phyloP scores from a whole-genome alignment of 2,888 invertebrate species.

The Autographa gamma region DNA sequence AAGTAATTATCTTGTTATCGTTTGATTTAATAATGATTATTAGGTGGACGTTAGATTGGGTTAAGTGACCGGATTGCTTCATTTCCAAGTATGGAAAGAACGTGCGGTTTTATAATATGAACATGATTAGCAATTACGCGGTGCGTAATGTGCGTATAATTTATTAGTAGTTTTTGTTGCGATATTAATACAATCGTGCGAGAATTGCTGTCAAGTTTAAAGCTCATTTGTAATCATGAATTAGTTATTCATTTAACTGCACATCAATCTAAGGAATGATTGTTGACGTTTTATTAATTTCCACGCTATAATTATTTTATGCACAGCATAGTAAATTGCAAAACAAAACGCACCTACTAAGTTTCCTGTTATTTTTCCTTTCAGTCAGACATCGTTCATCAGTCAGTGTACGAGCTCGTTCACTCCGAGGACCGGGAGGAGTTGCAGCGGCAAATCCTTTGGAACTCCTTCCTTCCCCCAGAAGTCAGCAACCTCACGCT shows the following conservation, averaged over 20 bases:
- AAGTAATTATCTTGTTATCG: conserved; percentile 74
- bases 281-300: background rate
- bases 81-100: background rate
- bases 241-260: background rate
- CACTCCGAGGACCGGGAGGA: conserved; percentile 99
- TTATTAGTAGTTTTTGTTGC: background rate
- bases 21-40: conserved; percentile 31
- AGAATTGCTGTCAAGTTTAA: conserved; percentile 1
- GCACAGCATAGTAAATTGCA: background rate
- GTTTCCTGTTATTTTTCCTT: conserved; percentile 73
- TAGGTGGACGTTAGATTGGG: background rate
- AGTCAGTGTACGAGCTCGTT: conserved; percentile 99
- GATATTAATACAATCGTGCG: conserved; percentile 1
- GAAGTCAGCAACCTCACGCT: conserved; percentile 93
- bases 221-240: background rate
- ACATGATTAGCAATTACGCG: conserved; percentile 6
- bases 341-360: background rate
- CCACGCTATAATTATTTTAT: background rate
- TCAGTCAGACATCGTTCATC: conserved; percentile 99
- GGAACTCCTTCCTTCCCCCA: conserved; percentile 97
- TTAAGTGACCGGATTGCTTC: background rate
- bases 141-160: conserved; percentile 5
- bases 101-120: background rate
- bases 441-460: conserved; percentile 97
- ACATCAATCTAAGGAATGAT: background rate